Base-by-base conservation (phyloP, 2,888 invertebrate genomes). In the Himalopsyche kuldschensis region DNA sequence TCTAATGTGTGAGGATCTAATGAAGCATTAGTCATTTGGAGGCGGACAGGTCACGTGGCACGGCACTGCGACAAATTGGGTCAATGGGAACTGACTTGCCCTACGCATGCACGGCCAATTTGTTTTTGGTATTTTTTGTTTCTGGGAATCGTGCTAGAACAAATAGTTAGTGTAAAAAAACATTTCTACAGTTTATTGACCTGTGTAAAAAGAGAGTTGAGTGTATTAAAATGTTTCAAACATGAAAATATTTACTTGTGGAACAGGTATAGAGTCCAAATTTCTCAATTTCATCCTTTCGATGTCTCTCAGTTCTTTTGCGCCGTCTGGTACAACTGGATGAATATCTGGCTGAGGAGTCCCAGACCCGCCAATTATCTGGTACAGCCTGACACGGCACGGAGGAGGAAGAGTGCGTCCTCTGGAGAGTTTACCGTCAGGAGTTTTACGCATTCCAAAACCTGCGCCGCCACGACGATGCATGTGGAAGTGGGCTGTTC, bases 221-320 rank as follows among this genome's bases (percentile, higher is more conserved):
- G n/a, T n/a, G n/a, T n/a, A n/a, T n/a, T n/a, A n/a, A n/a, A n/a
- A n/a, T n/a, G n/a, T n/a, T n/a, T n/a, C n/a, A n/a, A n/a, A n/a
- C 8, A 8, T 41, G 10, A 15, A 3, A 1, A 4, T 48, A 82
- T 81, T 82, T 82, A 87, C 87, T 84, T 87, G 87, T 15, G 87
- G 84, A 30, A 87, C 84, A n/a, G 87, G 85, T 20, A 87, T 85
- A 4, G 86, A 86, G 47, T 87, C 87, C 82, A 87, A 79, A 10
- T 86, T 85, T 63, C 87, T 84, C 31, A 86, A 80, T 63, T 87
- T 85, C 17, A 82, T 83, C 76, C 84, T 84, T 47, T 85, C 86
- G 17, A 82, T 75, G 27, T 84, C 84, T n/a, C 75, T 80, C n/a
- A 79, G 69, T 17, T 85, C 82, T 30, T 76, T 85, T 8, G 77